These are phyloP conservation scores for Sminthopsis crassicaudata DNA, from an alignment of 2,113 vertebrate species.

Conservation along the genomic window DNA sequence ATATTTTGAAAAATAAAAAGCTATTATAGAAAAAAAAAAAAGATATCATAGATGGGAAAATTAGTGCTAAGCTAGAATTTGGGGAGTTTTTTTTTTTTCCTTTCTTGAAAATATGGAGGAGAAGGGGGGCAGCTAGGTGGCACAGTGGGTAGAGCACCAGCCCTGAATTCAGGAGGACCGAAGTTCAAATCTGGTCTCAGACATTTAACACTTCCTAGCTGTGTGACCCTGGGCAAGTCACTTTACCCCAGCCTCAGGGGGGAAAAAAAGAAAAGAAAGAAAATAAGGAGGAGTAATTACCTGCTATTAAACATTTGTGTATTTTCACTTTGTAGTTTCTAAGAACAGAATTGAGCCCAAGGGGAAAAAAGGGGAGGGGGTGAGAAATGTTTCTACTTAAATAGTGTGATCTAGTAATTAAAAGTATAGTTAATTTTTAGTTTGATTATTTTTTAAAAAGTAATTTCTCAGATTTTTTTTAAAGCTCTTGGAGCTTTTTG, in stretches of 20 bases:
- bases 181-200: no score
- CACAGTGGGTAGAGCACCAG: no score
- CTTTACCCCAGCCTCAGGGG: no score
- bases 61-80: conserved; percentile 16
- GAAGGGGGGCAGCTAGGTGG: no score
- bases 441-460: conserved; percentile 74
- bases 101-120: background rate
- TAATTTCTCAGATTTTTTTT: conserved; percentile 81
- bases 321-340: conserved; percentile 39
- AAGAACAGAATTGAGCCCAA: conserved; percentile 16
- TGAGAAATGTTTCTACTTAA: background rate
- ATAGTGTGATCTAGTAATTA: conserved; percentile 44
- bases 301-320: conserved; percentile 23
- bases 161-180: no score
- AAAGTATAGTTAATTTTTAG: conserved; percentile 66
- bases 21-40: conserved; percentile 3
- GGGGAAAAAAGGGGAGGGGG: background rate
- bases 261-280: no score
- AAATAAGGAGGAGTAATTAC: background rate
- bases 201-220: no score
- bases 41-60: conserved; percentile 44
- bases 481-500: conserved; percentile 97
- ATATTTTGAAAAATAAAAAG: no score
- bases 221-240: no score
- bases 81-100: background rate